Base-by-base conservation (phyloP, 2,113 vertebrate species). In the Lamprotornis superbus region DNA sequence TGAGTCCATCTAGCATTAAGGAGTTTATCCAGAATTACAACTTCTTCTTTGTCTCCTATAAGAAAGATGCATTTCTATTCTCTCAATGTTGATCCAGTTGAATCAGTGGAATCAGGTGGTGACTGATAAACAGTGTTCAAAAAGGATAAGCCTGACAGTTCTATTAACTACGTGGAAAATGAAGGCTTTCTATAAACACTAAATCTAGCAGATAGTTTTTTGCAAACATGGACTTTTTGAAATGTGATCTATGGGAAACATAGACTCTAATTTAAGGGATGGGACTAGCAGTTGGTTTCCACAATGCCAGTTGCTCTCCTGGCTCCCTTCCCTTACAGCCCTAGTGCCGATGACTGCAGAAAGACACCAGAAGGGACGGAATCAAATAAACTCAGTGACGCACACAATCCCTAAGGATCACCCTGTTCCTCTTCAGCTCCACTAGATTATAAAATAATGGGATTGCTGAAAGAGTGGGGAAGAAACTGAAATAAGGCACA, bases 1-100 rank as follows among this genome's bases (percentile, higher is more conserved):
- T 55, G 68, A 97, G 52, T n/a, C 84, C 89, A 53, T 33, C 60
- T 56, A 93, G 39, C 17, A 96, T 83, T 92, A 91, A 90, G 40
- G 47, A 93, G 73, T 92, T 81, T 49, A 94, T 90, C 16, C 70
- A 88, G 77, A 94, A 53, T 71, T 85, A 82, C 25, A 73, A 5
- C 27, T 71, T 87, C 50, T 39, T 64, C 39, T 89, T 83, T 84
- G 57, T 76, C 44, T 90, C 30, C 35, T 78, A 65, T 52, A 94
- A 69, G 71, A 55, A 6, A 22, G 63, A 64, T 27, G 31, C 4
- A 85, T 60, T 94, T 78, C 44, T 21, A 12, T 42, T 86, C 37
- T 76, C 24, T 86, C 12, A 74, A 2, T 8, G 31, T 33, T 65
- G n/a, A 25, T 37, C 39, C 11, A 30, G 11, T 47, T 75, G 16